phyloP scores from a whole-genome alignment of 2,113 vertebrate species.

The Trogon surrucura region DNA sequence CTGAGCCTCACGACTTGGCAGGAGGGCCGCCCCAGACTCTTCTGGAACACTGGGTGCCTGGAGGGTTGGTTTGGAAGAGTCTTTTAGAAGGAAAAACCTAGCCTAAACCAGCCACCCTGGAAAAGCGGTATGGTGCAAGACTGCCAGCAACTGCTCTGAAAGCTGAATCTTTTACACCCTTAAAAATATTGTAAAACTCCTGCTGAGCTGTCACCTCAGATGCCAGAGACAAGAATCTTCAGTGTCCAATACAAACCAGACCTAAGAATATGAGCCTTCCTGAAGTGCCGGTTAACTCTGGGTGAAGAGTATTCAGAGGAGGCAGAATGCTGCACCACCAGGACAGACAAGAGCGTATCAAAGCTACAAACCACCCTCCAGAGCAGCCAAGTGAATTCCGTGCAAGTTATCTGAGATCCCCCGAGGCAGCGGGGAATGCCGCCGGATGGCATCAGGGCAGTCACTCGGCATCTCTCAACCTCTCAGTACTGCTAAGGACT shows the following conservation, averaged over 20 bases:
- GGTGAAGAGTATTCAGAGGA: neutral
- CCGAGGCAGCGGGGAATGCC: neutral
- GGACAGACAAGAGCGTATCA: neutral
- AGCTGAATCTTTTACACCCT: neutral
- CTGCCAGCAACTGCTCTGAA: neutral
- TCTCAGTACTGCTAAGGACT: neutral
- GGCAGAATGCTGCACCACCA: neutral
- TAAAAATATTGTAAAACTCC: neutral
- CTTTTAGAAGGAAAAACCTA: neutral
- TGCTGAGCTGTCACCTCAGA: neutral
- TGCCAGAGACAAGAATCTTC: neutral
- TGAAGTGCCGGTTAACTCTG: neutral
- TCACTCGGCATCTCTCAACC: neutral
- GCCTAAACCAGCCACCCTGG: neutral
- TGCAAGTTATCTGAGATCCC: neutral
- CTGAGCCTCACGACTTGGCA: no score
- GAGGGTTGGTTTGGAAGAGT: neutral
- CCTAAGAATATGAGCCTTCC: fast-evolving
- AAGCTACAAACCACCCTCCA: neutral
- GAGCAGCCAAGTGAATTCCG: neutral
- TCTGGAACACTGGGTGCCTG: neutral
- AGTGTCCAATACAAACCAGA: neutral
- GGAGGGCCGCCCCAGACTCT: no score
- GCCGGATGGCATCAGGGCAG: neutral
- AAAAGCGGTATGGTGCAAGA: neutral